A percentile compares a stretch with the other conserved stretches of the same genome.
Conservation (phyloP, 1,140 invertebrate genomes). For the Eupristina koningsbergeri region DNA sequence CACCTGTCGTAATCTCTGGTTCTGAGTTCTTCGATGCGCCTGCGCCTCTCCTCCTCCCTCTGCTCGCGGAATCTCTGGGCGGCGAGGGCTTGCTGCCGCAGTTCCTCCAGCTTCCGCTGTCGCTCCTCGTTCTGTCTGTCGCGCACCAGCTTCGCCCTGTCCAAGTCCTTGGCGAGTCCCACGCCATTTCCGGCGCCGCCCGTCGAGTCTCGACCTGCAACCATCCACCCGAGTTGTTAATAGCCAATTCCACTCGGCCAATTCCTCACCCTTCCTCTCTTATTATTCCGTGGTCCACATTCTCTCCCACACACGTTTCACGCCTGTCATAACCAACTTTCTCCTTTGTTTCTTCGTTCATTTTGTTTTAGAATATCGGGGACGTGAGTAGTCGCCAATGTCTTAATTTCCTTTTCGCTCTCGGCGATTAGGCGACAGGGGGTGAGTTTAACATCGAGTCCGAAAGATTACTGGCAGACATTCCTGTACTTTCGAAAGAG, state of each 20-base stretch:
- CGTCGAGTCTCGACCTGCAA: conserved; percentile 43
- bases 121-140: conserved; percentile 90
- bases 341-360: no score
- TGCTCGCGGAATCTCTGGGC: conserved; percentile 91
- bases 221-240: background rate
- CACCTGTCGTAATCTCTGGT: conserved; percentile 82
- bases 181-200: background rate
- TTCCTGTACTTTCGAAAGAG: no score
- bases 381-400: no score
- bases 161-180: conserved; percentile 44
- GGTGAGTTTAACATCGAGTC: no score
- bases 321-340: no score
- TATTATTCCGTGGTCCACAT: background rate
- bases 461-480: no score
- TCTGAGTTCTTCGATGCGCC: conserved; percentile 86
- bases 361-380: no score
- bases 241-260: background rate
- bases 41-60: conserved; percentile 86
- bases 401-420: no score
- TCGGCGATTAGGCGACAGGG: no score
- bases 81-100: conserved; percentile 87
- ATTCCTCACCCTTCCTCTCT: background rate
- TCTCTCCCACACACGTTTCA: no score
- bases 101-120: conserved; percentile 87
- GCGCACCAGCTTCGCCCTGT: conserved; percentile 76